Evolutionary conservation across 2,797 vertebrate species (phyloP).

Genomic region (Cuculus canorus): DNA sequence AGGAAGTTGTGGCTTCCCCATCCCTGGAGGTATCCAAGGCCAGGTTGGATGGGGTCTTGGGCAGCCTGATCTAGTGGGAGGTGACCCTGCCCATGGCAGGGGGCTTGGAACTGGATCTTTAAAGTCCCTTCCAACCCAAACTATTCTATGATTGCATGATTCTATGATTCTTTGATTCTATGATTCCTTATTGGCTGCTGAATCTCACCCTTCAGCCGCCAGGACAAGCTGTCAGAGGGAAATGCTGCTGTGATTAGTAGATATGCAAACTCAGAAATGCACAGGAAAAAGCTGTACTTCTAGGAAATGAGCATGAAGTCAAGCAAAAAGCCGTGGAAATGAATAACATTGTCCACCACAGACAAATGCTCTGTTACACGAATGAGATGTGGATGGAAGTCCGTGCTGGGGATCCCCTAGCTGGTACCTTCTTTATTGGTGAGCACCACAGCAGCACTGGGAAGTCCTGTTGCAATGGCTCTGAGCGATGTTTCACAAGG

Average conservation of each 20-base stretch:
- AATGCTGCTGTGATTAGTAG: not conserved
- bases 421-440: not conserved
- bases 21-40: too few species aligned
- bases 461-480: not conserved
- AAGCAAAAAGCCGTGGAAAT: not conserved
- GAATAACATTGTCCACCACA: not conserved
- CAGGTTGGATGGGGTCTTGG: too few species aligned
- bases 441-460: not conserved
- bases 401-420: not conserved
- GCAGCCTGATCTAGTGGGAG: too few species aligned
- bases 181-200: not conserved
- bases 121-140: too few species aligned
- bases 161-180: too few species aligned
- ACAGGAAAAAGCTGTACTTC: not conserved
- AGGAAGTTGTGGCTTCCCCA: too few species aligned
- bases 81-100: too few species aligned
- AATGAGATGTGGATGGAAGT: not conserved
- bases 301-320: not conserved
- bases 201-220: fast-evolving
- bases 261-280: not conserved
- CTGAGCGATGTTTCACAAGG: not conserved
- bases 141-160: too few species aligned
- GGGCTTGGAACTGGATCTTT: too few species aligned
- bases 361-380: not conserved
- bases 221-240: not conserved